phyloP scores from a whole-genome alignment of 2,797 vertebrate genomes.

The Pristis pectinata region DNA sequence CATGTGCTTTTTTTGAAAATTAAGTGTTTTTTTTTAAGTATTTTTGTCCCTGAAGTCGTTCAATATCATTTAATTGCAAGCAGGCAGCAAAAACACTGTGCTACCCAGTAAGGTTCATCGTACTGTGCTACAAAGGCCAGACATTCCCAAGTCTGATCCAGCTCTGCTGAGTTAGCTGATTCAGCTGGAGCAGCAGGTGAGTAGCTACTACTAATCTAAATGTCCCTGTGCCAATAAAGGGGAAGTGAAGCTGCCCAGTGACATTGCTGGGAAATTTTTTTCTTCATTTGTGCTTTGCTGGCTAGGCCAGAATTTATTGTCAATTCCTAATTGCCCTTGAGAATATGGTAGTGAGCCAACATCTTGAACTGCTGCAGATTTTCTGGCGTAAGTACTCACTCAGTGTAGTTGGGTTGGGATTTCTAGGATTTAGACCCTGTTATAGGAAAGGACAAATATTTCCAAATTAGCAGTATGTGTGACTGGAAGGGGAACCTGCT shows the following conservation, averaged over 20 bases:
- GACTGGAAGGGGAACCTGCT: too few relatives aligned
- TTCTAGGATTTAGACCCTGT: too few relatives aligned
- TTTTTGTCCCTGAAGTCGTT: not conserved
- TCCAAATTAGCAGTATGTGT: too few relatives aligned
- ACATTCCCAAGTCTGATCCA: conserved; percentile 1
- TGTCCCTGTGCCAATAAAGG: not conserved
- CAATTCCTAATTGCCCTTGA: too few relatives aligned
- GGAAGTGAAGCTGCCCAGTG: not conserved
- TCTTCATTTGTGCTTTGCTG: not conserved
- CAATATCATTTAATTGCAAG: not conserved
- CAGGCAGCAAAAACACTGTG: not conserved
- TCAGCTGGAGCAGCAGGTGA: not conserved
- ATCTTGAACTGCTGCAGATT: too few relatives aligned
- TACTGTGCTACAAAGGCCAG: not conserved
- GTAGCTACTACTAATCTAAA: not conserved
- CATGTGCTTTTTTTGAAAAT: not conserved
- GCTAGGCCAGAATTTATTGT: too few relatives aligned
- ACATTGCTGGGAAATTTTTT: not conserved
- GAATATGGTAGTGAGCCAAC: too few relatives aligned
- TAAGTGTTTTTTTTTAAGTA: not conserved
- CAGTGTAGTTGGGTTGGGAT: too few relatives aligned
- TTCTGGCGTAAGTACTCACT: too few relatives aligned
- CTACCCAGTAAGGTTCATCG: not conserved
- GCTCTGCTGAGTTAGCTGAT: conserved; percentile 6
- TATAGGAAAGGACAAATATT: too few relatives aligned